A percentile compares a stretch with the other conserved stretches of the same genome.
These are phyloP conservation scores for Halcyon senegalensis DNA, from an alignment of 2,113 vertebrate species.

Conservation along the genomic window DNA sequence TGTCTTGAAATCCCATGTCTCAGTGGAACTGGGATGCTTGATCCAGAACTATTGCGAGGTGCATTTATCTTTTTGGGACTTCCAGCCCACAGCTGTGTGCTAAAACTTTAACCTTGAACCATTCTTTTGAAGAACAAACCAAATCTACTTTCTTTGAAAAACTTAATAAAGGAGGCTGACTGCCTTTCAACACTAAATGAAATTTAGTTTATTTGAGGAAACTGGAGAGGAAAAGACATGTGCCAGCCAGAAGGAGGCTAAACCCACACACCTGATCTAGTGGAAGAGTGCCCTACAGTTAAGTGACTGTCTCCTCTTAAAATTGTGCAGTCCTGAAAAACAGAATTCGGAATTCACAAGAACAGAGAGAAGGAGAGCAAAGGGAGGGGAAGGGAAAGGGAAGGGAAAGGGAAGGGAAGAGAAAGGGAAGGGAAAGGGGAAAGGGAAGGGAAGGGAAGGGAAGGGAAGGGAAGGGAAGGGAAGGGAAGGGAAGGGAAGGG, in stretches of 20 bases:
- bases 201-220: no score
- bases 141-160: neutral
- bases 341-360: neutral
- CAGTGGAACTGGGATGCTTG: neutral
- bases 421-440: no score
- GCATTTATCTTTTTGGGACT: neutral
- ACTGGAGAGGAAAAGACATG: neutral
- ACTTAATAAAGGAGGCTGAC: neutral
- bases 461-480: no score
- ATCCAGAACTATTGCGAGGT: neutral
- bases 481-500: no score
- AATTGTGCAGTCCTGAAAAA: neutral
- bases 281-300: neutral
- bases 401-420: no score
- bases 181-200: neutral
- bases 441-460: no score
- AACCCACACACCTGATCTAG: neutral
- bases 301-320: neutral
- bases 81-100: neutral
- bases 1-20: neutral
- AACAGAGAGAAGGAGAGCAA: neutral
- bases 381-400: no score
- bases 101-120: neutral
- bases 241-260: neutral
- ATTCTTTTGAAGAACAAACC: neutral